A percentile compares a stretch with the other conserved stretches of the same genome.
phyloP scores from a whole-genome alignment of 2,797 vertebrate genomes.

The Chelidonichthys spinosus region DNA sequence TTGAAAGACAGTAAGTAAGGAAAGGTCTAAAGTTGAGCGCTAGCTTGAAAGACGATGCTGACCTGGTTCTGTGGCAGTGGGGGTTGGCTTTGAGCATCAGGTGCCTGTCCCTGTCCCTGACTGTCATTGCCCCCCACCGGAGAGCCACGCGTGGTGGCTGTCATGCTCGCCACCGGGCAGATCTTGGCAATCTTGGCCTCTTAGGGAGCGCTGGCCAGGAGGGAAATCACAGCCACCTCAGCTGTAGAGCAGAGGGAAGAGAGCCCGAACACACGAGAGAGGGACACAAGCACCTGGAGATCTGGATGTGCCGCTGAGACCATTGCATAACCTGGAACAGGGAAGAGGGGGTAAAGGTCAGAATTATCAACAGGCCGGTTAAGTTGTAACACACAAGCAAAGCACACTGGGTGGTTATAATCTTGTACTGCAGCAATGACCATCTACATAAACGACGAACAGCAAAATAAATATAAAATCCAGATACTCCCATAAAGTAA shows the following conservation, averaged over 20 bases:
- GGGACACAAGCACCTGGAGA: constrained; percentile 98
- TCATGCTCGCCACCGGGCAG: constrained; percentile 99
- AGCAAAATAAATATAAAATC: not conserved
- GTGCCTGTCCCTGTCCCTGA: constrained; percentile 97
- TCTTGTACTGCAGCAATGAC: not conserved
- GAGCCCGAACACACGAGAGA: constrained; percentile 93
- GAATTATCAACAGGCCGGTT: constrained; percentile 22
- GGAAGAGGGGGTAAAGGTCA: constrained; percentile 60
- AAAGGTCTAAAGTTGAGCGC: not conserved
- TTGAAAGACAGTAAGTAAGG: not conserved
- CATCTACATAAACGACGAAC: constrained; percentile 2
- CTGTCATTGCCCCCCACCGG: constrained; percentile 99
- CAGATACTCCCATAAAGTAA: not conserved
- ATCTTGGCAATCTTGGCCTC: constrained; percentile 99
- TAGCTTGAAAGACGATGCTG: constrained; percentile 39
- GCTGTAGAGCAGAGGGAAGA: constrained; percentile 93
- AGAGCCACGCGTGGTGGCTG: constrained; percentile 99
- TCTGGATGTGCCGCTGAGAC: constrained; percentile 97
- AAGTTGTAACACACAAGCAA: constrained; percentile 24
- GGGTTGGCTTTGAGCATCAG: constrained; percentile 98
- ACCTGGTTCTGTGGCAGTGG: constrained; percentile 99
- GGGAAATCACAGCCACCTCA: constrained; percentile 99
- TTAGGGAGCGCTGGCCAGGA: constrained; percentile 96
- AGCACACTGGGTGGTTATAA: constrained; percentile 10
- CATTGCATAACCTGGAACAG: constrained; percentile 97